phyloP scores from a whole-genome alignment of 2,888 invertebrate species.

The Hetaerina titia region DNA sequence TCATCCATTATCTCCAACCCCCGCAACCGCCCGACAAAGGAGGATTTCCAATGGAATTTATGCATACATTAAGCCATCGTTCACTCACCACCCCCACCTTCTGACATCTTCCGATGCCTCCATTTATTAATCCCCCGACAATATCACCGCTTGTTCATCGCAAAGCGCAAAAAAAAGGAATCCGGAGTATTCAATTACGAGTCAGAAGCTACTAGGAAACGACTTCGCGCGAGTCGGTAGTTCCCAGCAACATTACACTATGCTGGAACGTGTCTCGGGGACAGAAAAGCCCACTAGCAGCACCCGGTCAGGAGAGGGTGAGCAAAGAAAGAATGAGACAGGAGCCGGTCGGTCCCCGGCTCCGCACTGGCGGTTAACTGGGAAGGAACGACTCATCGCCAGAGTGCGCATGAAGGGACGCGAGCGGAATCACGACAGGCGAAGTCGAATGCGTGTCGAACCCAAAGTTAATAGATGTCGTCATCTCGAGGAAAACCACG shows the following conservation, averaged over 20 bases:
- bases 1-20: conserved; percentile 57
- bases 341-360: neutral
- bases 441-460: neutral
- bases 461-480: neutral
- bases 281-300: neutral
- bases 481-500: neutral
- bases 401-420: neutral
- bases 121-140: conserved; percentile 23
- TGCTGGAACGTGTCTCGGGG: neutral
- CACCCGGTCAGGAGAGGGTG: too few relatives aligned
- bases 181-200: neutral
- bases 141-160: neutral
- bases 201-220: neutral
- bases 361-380: neutral
- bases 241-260: neutral
- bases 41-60: conserved; percentile 54
- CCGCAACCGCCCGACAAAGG: conserved; percentile 13
- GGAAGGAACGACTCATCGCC: neutral
- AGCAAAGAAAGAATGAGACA: neutral
- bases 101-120: conserved; percentile 36
- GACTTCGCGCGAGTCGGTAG: neutral
- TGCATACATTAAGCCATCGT: conserved; percentile 55
- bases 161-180: neutral
- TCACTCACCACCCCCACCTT: neutral
- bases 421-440: neutral